Percentiles rank a stretch among this genome's conserved stretches.
These are phyloP conservation scores for Halictus quadricinctus DNA, from an alignment of 2,888 invertebrate genomes.

Conservation along the genomic window DNA sequence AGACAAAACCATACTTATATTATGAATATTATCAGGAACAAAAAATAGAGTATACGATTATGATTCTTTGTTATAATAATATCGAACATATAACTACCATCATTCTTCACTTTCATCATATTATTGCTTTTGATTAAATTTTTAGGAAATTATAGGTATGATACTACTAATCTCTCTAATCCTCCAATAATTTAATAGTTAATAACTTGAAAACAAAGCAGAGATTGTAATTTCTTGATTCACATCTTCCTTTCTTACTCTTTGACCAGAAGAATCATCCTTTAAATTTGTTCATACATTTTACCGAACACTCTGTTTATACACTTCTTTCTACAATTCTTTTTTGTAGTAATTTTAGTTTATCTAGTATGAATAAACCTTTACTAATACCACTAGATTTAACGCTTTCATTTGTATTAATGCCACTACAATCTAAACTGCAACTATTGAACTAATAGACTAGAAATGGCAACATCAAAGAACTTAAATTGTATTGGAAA, in stretches of 20 bases:
- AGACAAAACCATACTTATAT: slow-evolving; percentile 80
- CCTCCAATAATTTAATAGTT: background rate
- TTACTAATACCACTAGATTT: slow-evolving; percentile 35
- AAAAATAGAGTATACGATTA: slow-evolving; percentile 37
- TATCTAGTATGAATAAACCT: background rate
- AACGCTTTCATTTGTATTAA: slow-evolving; percentile 27
- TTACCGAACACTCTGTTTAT: background rate
- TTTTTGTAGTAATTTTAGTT: slow-evolving; percentile 7
- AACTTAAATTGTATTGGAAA: slow-evolving; percentile 31
- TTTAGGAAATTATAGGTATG: slow-evolving; percentile 40
- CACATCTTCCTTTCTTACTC: background rate
- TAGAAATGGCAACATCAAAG: slow-evolving; percentile 33
- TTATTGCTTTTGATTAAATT: background rate
- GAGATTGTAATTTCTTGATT: background rate
- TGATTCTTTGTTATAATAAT: background rate
- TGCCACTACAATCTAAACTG: slow-evolving; percentile 49
- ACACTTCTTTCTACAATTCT: slow-evolving; percentile 58
- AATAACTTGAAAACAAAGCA: background rate
- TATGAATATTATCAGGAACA: slow-evolving; percentile 58
- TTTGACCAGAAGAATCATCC: background rate
- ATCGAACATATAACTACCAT: background rate
- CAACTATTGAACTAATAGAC: slow-evolving; percentile 40
- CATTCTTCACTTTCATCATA: background rate
- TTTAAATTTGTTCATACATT: background rate
- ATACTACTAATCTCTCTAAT: background rate